A percentile compares a stretch with the other conserved stretches of the same genome.
Conservation (phyloP, 2,888 invertebrate genomes). For the Drosophila ezoana region DNA sequence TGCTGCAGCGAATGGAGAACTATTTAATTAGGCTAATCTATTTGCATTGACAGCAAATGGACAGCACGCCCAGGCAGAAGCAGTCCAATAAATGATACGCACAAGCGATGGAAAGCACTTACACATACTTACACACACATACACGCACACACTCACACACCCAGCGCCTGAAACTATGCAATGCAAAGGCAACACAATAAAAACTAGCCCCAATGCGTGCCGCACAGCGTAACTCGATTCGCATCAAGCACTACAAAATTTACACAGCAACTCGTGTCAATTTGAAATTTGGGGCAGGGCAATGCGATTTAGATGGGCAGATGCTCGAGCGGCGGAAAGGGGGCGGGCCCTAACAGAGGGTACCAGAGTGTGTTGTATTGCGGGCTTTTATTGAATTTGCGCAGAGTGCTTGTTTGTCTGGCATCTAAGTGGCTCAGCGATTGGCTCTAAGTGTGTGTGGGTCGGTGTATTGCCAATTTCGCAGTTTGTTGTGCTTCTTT, state of each 20-base stretch:
- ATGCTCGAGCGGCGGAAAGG: background rate
- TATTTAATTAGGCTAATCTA: slow-evolving; percentile 75
- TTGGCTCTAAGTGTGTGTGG: slow-evolving; percentile 15
- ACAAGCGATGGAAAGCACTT: slow-evolving; percentile 17
- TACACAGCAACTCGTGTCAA: slow-evolving; percentile 42
- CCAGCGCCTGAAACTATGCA: slow-evolving; percentile 35
- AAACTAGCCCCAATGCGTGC: slow-evolving; percentile 29
- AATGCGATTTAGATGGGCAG: slow-evolving; percentile 25
- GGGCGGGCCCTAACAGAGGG: background rate
- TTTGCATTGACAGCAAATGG: slow-evolving; percentile 50
- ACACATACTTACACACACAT: slow-evolving; percentile 7
- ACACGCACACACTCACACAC: background rate
- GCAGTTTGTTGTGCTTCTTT: slow-evolving; percentile 23
- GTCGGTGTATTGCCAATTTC: slow-evolving; percentile 22
- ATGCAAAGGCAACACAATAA: slow-evolving; percentile 36
- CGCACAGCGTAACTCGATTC: slow-evolving; percentile 9
- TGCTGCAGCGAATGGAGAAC: slow-evolving; percentile 48
- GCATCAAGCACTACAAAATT: slow-evolving; percentile 39
- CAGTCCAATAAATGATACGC: slow-evolving; percentile 19
- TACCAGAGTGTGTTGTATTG: slow-evolving; percentile 19
- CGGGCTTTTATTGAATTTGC: slow-evolving; percentile 58
- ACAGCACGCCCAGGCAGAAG: slow-evolving; percentile 9
- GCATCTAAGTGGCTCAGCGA: slow-evolving; percentile 44
- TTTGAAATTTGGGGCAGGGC: slow-evolving; percentile 24
- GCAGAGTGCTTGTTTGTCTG: slow-evolving; percentile 59